Evolutionary conservation across 1,140 invertebrate species (phyloP), one percentile per base, ranked within the genome.

Genomic region (Drosophila willistoni): DNA sequence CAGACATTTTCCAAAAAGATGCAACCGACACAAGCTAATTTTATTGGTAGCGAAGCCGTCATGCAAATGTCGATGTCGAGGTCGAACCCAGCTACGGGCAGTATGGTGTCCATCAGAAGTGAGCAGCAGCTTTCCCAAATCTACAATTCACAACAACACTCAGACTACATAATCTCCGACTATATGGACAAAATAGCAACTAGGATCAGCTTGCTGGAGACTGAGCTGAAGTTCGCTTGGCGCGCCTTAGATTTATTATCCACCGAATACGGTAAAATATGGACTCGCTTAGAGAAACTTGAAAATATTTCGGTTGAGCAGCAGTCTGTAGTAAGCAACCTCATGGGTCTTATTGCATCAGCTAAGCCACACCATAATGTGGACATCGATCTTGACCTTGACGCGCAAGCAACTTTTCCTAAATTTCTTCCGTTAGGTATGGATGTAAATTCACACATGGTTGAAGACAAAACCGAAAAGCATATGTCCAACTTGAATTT

Each of bases 241-340:
- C 94, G 97, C 71, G 97, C 97, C 1, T 93, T 98, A 62, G 97
- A 98, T 90, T 93, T 98, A 41, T 94, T 98, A 6, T 98, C 97
- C 17, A 96, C 97, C 79, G 97, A 98, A 91, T 98, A 98, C 83
- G 96, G 97, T 13, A 97, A 97, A 90, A 98, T 98, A 95, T 98
- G 97, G 97, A 96, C 97, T 90, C 94, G 97, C 62, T 93, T 98
- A 55, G 97, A 98, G 85, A 97, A 97, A 92, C 93, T 98, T n/a
- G 97, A 98, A 92, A 95, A 96, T 42, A 94, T 98, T 51, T 93
- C 98, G 1, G 96, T 95, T 83, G 97, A 98, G 87, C 97, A 98
- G 92, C 97, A 98, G 90, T 95, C 96, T 71, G 96, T 98, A n/a
- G 98, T 98, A 65, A 95, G 95, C 22, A 97, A 98, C 89, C 93